These are phyloP conservation scores for Stegodyphus mimosarum DNA, from an alignment of 1,140 invertebrate genomes.

Conservation along the genomic window DNA sequence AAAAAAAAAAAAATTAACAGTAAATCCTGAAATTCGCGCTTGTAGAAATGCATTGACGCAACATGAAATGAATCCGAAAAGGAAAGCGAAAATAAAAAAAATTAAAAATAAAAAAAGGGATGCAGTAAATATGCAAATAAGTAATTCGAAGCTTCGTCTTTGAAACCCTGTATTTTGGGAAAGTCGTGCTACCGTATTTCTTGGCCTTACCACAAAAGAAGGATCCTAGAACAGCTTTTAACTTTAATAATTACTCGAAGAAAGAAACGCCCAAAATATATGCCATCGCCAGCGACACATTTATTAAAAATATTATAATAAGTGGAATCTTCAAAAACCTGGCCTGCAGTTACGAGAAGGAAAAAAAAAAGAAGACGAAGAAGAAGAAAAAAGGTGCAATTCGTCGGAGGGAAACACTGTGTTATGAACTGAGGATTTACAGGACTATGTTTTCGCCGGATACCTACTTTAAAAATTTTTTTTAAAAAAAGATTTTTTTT, in stretches of 20 bases:
- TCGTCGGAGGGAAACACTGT: no score
- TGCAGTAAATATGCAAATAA: constrained; percentile 41
- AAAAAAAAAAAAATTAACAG: background rate
- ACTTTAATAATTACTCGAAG: constrained; percentile 29
- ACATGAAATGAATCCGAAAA: no score
- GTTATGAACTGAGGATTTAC: background rate
- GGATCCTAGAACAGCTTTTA: constrained; percentile 2
- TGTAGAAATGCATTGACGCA: background rate
- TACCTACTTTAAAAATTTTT: background rate
- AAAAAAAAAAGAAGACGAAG: no score
- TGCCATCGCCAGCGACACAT: background rate
- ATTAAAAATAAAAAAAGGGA: background rate
- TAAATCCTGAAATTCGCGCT: constrained; percentile 11
- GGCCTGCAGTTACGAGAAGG: background rate
- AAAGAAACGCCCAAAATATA: constrained; percentile 47
- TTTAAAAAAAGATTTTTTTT: background rate
- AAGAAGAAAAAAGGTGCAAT: no score
- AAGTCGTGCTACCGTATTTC: constrained; percentile 39
- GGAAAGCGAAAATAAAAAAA: no score
- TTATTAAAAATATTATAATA: constrained; percentile 19
- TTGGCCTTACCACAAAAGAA: background rate
- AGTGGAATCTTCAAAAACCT: background rate
- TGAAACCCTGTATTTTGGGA: constrained; percentile 22
- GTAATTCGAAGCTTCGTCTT: constrained; percentile 6
- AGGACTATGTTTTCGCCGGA: background rate